Evolutionary conservation across 1,140 invertebrate genomes (phyloP).

Genomic region (Caenorhabditis brenneri): DNA sequence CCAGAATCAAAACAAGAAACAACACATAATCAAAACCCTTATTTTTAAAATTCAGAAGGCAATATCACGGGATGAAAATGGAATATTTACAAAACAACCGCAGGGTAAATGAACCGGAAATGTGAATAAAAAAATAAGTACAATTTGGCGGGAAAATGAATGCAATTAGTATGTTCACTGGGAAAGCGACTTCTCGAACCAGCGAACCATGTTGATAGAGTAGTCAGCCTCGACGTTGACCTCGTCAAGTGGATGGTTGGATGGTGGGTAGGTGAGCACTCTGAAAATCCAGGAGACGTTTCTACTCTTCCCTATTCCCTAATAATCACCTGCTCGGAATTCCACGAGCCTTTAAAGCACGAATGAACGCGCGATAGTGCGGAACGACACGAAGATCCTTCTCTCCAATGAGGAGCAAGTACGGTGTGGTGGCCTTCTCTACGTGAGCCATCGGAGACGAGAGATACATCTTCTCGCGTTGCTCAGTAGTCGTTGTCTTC

Average conservation of each 20-base stretch:
- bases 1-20: too few species aligned
- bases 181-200: constrained; percentile 68
- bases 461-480: constrained; percentile 69
- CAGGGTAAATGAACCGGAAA: too few species aligned
- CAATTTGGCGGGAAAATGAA: neutral
- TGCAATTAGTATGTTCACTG: neutral
- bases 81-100: too few species aligned
- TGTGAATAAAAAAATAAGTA: neutral
- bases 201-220: constrained; percentile 71
- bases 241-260: constrained; percentile 71
- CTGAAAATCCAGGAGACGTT: too few species aligned
- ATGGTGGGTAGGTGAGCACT: constrained; percentile 71
- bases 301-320: too few species aligned
- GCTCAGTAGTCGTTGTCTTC: constrained; percentile 60
- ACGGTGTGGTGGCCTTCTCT: constrained; percentile 77
- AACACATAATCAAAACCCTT: too few species aligned
- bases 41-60: too few species aligned
- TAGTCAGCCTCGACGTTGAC: constrained; percentile 72
- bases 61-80: too few species aligned
- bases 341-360: constrained; percentile 59
- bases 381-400: constrained; percentile 83
- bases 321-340: constrained; percentile 65
- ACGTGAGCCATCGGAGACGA: constrained; percentile 73
- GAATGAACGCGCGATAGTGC: constrained; percentile 72
- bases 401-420: constrained; percentile 81